Conservation (phyloP, 1,140 invertebrate genomes). For the Drosophila nebulosa region DNA sequence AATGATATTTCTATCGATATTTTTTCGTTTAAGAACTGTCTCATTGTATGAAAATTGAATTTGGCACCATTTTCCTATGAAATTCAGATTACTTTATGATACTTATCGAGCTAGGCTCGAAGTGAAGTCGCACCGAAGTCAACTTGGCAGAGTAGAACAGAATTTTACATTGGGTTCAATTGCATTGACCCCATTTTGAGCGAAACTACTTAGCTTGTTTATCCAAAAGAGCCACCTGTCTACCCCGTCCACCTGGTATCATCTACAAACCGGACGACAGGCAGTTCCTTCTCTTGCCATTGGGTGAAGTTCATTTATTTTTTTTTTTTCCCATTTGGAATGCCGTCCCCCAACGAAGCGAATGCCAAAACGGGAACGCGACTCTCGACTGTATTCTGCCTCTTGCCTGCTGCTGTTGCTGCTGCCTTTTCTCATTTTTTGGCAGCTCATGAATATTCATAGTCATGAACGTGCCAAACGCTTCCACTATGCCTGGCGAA, state of each 20-base stretch:
- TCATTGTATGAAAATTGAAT: too few relatives aligned
- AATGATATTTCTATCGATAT: too few relatives aligned
- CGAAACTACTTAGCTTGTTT: constrained; percentile 8
- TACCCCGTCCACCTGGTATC: not conserved
- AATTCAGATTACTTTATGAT: too few relatives aligned
- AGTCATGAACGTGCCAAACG: constrained; percentile 68
- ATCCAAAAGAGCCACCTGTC: not conserved
- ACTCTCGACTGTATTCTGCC: not conserved
- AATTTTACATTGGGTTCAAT: constrained; percentile 6
- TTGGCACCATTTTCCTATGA: too few relatives aligned
- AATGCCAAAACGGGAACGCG: not conserved
- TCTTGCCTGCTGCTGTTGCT: too few relatives aligned
- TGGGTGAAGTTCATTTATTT: constrained; percentile 27
- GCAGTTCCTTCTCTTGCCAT: constrained; percentile 14
- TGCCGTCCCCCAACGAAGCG: constrained; percentile 15
- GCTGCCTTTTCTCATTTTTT: constrained; percentile 32
- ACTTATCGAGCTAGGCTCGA: too few relatives aligned
- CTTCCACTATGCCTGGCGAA: constrained; percentile 5
- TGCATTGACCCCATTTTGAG: constrained; percentile 17
- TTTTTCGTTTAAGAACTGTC: too few relatives aligned
- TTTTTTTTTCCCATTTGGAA: too few relatives aligned
- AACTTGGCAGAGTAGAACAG: too few relatives aligned
- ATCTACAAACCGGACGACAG: constrained; percentile 9
- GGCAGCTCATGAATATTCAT: constrained; percentile 75
- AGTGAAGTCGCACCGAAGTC: too few relatives aligned